Conservation (phyloP, 1,140 invertebrate species). For the Bactericera cockerelli region DNA sequence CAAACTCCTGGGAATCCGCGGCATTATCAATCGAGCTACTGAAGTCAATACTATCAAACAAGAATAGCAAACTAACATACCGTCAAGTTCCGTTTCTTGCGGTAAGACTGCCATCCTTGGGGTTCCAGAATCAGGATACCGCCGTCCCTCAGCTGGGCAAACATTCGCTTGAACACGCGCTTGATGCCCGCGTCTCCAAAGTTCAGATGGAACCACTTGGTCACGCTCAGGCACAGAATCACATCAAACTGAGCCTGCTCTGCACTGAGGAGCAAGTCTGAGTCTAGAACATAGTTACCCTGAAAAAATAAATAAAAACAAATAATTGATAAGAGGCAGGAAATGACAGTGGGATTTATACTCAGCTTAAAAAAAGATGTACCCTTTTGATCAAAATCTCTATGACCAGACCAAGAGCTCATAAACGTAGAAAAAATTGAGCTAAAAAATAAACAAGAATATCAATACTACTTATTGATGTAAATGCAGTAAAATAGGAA, state of each 20-base stretch:
- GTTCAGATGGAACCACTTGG: slow-evolving; percentile 98
- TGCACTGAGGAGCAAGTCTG: slow-evolving; percentile 57
- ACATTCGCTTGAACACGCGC: slow-evolving; percentile 79
- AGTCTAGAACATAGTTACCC: slow-evolving; percentile 86
- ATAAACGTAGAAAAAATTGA: no score
- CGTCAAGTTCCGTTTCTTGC: slow-evolving; percentile 73
- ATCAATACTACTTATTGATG: no score
- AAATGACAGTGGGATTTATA: not conserved
- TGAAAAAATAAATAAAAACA: slow-evolving; percentile 35
- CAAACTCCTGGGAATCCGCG: no score
- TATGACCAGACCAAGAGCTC: no score
- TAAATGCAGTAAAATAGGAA: no score
- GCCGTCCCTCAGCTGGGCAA: slow-evolving; percentile 76
- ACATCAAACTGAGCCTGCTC: slow-evolving; percentile 85
- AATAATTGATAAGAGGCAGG: not conserved
- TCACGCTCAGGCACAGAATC: slow-evolving; percentile 86
- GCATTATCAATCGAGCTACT: no score
- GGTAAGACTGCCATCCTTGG: slow-evolving; percentile 85
- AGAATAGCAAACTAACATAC: slow-evolving; percentile 47
- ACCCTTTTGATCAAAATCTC: no score
- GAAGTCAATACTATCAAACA: no score
- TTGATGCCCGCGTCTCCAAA: slow-evolving; percentile 92
- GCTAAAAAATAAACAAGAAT: no score
- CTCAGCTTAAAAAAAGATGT: not conserved
- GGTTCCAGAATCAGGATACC: slow-evolving; percentile 86